These are phyloP conservation scores for Scaptomyza hsui DNA, from an alignment of 1,140 invertebrate genomes.

Conservation along the genomic window DNA sequence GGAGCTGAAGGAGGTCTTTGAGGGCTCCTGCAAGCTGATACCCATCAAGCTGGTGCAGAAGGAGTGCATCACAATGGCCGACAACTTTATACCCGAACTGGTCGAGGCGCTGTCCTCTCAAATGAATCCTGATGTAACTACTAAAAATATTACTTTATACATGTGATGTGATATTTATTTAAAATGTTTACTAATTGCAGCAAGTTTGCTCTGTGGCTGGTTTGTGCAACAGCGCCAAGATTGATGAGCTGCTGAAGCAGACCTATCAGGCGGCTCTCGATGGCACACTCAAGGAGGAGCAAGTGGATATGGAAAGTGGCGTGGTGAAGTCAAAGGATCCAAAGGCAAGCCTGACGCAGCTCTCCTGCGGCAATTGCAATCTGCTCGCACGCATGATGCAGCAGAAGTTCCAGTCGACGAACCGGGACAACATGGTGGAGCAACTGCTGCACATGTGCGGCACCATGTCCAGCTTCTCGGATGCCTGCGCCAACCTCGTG, in stretches of 20 bases:
- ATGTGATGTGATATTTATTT: no score
- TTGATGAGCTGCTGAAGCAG: constrained; percentile 87
- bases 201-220: constrained; percentile 93
- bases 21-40: constrained; percentile 94
- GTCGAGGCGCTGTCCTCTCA: constrained; percentile 93
- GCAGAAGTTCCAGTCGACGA: constrained; percentile 85
- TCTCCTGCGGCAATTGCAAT: constrained; percentile 86
- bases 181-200: constrained; percentile 57
- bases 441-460: constrained; percentile 87
- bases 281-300: constrained; percentile 48
- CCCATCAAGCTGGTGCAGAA: constrained; percentile 89
- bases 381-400: constrained; percentile 85
- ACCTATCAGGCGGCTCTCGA: constrained; percentile 51
- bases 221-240: constrained; percentile 91
- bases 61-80: constrained; percentile 92
- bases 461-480: constrained; percentile 88
- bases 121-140: constrained; percentile 92
- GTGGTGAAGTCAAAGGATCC: constrained; percentile 23
- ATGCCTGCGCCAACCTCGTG: constrained; percentile 90
- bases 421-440: constrained; percentile 86
- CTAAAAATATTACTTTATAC: neutral
- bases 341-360: constrained; percentile 18
- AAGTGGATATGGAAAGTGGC: constrained; percentile 42
- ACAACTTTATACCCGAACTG: constrained; percentile 94
- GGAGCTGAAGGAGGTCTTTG: constrained; percentile 94